Percentiles rank a stretch among this genome's conserved stretches.
These are phyloP conservation scores for Atta cephalotes DNA, from an alignment of 1,140 invertebrate species.

Conservation along the genomic window DNA sequence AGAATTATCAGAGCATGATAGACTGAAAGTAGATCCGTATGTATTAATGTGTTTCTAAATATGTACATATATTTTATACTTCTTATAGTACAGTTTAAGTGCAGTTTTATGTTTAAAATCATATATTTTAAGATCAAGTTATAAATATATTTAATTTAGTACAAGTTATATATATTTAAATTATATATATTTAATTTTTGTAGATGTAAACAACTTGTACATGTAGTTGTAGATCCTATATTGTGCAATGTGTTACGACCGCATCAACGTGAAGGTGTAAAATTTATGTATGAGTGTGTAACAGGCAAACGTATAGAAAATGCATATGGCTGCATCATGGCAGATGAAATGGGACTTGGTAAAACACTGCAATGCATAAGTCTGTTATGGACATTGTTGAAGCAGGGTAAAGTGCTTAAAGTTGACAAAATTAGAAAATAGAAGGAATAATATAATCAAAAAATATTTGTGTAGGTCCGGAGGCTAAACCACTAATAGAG, in stretches of 20 bases:
- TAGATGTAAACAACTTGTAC: slow-evolving; percentile 81
- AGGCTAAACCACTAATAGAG: slow-evolving; percentile 94
- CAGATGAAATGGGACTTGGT: slow-evolving; percentile 98
- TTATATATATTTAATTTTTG: slow-evolving; percentile 51
- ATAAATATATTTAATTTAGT: background rate
- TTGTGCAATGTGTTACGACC: slow-evolving; percentile 96
- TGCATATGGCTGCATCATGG: slow-evolving; percentile 98
- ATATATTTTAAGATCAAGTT: background rate
- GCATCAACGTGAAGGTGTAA: slow-evolving; percentile 99
- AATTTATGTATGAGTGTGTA: slow-evolving; percentile 99
- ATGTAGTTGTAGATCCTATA: slow-evolving; percentile 93
- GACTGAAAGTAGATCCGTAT: slow-evolving; percentile 91
- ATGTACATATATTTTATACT: background rate
- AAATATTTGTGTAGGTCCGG: slow-evolving; percentile 86
- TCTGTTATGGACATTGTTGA: slow-evolving; percentile 97
- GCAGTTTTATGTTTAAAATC: background rate
- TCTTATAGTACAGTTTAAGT: background rate
- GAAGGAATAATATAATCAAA: slow-evolving; percentile 22
- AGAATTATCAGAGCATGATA: slow-evolving; percentile 93
- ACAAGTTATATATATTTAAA: too few species aligned
- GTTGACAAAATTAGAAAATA: slow-evolving; percentile 24
- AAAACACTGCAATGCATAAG: slow-evolving; percentile 99
- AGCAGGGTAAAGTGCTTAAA: slow-evolving; percentile 87
- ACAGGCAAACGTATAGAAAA: slow-evolving; percentile 95
- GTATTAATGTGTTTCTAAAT: slow-evolving; percentile 62